Conservation (phyloP, 1,140 invertebrate genomes). For the Copidosoma floridanum region DNA sequence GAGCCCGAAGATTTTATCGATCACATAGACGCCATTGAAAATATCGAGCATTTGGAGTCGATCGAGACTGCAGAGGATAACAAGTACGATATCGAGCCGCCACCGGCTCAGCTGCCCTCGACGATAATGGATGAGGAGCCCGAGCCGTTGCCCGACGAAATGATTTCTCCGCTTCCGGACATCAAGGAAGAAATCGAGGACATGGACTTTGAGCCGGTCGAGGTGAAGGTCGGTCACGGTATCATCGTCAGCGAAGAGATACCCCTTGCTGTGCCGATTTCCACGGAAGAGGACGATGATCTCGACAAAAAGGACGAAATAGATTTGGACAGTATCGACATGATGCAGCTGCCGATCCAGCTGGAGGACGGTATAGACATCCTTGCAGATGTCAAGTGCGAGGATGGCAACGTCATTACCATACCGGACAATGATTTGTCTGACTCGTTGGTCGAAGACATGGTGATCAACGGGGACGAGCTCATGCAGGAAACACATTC, state of each 20-base stretch:
- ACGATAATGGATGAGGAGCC: conserved; percentile 33
- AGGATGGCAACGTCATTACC: conserved; percentile 45
- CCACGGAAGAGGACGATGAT: conserved; percentile 41
- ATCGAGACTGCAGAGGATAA: conserved; percentile 1
- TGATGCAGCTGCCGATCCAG: conserved; percentile 67
- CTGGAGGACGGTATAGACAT: conserved; percentile 63
- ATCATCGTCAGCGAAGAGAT: conserved; percentile 3
- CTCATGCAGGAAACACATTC: conserved; percentile 74
- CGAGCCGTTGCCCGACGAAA: conserved; percentile 31
- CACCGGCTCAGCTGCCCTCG: conserved; percentile 8
- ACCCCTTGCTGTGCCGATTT: conserved; percentile 20
- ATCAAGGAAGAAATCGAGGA: conserved; percentile 53
- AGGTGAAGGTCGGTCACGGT: conserved; percentile 1
- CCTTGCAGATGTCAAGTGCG: conserved; percentile 58
- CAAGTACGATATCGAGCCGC: conserved; percentile 16
- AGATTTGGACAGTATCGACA: conserved; percentile 64
- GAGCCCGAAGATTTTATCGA: conserved; percentile 3
- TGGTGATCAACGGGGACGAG: conserved; percentile 49
- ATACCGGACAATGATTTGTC: conserved; percentile 48
- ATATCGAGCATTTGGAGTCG: neutral
- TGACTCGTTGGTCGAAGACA: conserved; percentile 35
- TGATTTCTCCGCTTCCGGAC: conserved; percentile 29
- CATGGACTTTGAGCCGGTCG: conserved; percentile 36
- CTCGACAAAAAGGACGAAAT: conserved; percentile 50
- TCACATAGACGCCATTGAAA: too few relatives aligned